phyloP scores from a whole-genome alignment of 2,888 invertebrate genomes.

The Fragum sueziense region DNA sequence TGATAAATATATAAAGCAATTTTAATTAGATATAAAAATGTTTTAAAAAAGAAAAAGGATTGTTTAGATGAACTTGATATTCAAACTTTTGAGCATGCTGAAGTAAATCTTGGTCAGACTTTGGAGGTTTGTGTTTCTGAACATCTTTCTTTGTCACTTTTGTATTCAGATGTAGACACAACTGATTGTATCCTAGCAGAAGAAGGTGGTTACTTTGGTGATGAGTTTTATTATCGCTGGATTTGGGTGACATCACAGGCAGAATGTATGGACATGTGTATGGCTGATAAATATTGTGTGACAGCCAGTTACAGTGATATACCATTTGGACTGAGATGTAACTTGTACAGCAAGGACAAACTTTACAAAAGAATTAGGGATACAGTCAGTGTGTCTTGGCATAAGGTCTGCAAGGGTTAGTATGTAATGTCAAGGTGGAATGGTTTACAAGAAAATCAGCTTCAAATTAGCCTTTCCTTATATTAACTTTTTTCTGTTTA shows the following conservation, averaged over 20 bases:
- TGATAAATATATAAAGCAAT: too few relatives aligned
- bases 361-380: background rate
- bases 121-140: too few relatives aligned
- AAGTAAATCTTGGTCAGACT: too few relatives aligned
- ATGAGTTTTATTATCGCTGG: slow-evolving; percentile 11
- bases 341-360: slow-evolving; percentile 15
- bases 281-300: background rate
- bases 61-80: too few relatives aligned
- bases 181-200: slow-evolving; percentile 10
- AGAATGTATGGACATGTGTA: slow-evolving; percentile 12
- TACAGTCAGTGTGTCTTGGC: slow-evolving; percentile 3
- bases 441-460: too few relatives aligned
- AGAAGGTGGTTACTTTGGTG: slow-evolving; percentile 23
- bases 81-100: too few relatives aligned
- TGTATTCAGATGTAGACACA: background rate
- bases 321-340: slow-evolving; percentile 26
- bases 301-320: slow-evolving; percentile 15
- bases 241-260: background rate
- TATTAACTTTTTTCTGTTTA: too few relatives aligned
- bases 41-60: background rate
- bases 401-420: slow-evolving; percentile 15
- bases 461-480: too few relatives aligned
- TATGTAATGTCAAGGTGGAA: too few relatives aligned
- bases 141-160: too few relatives aligned
- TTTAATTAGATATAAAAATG: too few relatives aligned